Evolutionary conservation across 2,113 vertebrate genomes (phyloP), one percentile per base, ranked within the genome.

Genomic region (Otolemur garnettii): DNA sequence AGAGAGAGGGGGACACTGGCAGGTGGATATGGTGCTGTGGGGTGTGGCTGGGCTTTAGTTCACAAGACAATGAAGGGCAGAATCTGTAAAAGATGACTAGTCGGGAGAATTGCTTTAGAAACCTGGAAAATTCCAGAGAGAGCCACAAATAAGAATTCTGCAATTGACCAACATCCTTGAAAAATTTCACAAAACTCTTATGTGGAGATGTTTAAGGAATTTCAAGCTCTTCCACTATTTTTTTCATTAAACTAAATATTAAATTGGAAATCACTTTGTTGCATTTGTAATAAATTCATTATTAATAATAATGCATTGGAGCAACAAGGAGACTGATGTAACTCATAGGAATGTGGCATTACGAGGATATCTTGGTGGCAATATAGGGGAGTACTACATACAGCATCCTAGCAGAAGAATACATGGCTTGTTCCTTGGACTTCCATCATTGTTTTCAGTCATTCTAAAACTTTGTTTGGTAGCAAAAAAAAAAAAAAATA

Each of bases 181-280:
- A 94, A 92, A 64, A 19, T n/a, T 38, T 92, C 33, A 78, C 53
- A 81, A 77, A 92, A 92, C 62, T 81, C 24, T 79, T 75, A 66
- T 18, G 9, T 6, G 53, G 9, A 53, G 75, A 74, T 68, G 13
- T 90, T 94, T 75, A 90, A 91, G 78, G 22, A 87, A 89, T 88
- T 81, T 45, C 45, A 68, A 85, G 80, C 1, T 68, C 24, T 68
- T 69, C 60, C n/a, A 69, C 30, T 28, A 33, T 57, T 64, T 93
- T 90, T 77, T 90, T 94, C 66, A 74, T 69, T 79, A 64, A 71
- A 45, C 2, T 45, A 88, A 55, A 83, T 45, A 91, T 35, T 85
- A 93, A 89, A 64, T 64, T 38, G 30, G 68, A 87, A 91, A 84
- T 66, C 45, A 79, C 28, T 75, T 80, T 42, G 9, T 11, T 57